Base-by-base conservation (phyloP, 2,113 vertebrate species). In the Hydropotes inermis region DNA sequence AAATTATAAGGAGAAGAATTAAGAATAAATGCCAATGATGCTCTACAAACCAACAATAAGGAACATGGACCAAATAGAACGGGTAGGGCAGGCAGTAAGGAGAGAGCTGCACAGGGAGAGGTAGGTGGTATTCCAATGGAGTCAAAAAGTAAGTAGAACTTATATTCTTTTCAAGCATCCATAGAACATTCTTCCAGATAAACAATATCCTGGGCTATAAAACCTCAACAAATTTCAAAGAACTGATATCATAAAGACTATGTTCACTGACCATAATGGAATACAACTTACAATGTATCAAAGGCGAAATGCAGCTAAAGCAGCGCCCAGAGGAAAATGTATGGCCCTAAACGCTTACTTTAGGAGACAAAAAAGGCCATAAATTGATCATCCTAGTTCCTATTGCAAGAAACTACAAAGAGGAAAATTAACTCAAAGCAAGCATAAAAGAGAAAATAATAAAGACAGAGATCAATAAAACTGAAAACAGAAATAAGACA, bases 401-500 rank as follows among this genome's bases (percentile, higher is more conserved):
- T 86, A 86, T 27, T 27, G 74, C 36, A 93, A 84, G 52, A 92
- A 95, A 96, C 60, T 82, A 92, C 28, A 96, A 86, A 70, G 25
- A 86, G 23, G 36, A 96, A 91, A 88, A 57, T 28, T 87, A 95
- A 87, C 45, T 36, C 33, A 83, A 57, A 25, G 54, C 30, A 89
- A 89, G 36, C 50, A 93, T 28, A 79, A 93, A 8, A 15, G 11
- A 70, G 52, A 13, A 67, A 85, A 87, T 88, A 87, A 84, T 39
- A 92, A 92, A 45, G 33, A 27, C 1, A 89, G 25, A 79, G 15
- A 84, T 28, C 28, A 94, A 60, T 70, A 61, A 79, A 92, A 94
- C 1, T 50, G 13, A 81, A 91, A 93, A 70, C 4, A 93, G 25
- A 85, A 87, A 81, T 19, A 30, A 81, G 3, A 95, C 23, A 97